A percentile compares a stretch with the other conserved stretches of the same genome.
Conservation (phyloP, 1,140 invertebrate species). For the Monomorium pharaonis region DNA sequence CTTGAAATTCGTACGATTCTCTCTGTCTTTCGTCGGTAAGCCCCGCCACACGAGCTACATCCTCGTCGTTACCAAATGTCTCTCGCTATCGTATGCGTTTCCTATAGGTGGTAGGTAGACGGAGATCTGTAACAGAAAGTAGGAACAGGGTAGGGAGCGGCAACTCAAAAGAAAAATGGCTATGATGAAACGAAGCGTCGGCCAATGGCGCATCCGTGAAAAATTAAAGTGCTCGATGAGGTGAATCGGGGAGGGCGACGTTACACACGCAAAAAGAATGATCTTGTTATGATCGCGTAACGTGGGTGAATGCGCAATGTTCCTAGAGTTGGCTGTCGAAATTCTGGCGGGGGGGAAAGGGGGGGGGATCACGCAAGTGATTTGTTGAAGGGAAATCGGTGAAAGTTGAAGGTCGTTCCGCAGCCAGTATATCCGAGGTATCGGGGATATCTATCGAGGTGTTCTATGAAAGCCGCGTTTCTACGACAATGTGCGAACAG, state of each 20-base stretch:
- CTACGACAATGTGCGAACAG: conserved; percentile 16
- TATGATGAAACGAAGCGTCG: conserved; percentile 45
- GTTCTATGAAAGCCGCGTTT: conserved; percentile 47
- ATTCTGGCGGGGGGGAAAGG: neutral
- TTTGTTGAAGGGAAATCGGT: conserved; percentile 49
- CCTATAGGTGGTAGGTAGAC: conserved; percentile 58
- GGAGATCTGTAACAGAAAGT: conserved; percentile 83
- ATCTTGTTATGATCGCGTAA: neutral
- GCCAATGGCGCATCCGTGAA: conserved; percentile 41
- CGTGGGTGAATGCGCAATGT: conserved; percentile 8
- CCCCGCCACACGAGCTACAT: conserved; percentile 60
- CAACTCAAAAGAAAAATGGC: conserved; percentile 80
- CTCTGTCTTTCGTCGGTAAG: conserved; percentile 31
- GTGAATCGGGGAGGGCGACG: neutral
- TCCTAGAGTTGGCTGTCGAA: neutral
- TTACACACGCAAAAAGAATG: neutral
- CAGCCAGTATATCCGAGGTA: conserved; percentile 34
- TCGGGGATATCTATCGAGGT: conserved; percentile 50
- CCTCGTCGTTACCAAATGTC: conserved; percentile 48
- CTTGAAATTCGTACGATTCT: conserved; percentile 18
- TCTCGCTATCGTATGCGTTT: conserved; percentile 54
- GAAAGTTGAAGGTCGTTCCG: conserved; percentile 66
- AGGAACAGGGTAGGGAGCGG: conserved; percentile 81
- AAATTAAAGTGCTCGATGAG: conserved; percentile 53
- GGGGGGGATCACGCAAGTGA: neutral